Conservation (phyloP, 2,888 invertebrate species). For the Tridacna gigas region DNA sequence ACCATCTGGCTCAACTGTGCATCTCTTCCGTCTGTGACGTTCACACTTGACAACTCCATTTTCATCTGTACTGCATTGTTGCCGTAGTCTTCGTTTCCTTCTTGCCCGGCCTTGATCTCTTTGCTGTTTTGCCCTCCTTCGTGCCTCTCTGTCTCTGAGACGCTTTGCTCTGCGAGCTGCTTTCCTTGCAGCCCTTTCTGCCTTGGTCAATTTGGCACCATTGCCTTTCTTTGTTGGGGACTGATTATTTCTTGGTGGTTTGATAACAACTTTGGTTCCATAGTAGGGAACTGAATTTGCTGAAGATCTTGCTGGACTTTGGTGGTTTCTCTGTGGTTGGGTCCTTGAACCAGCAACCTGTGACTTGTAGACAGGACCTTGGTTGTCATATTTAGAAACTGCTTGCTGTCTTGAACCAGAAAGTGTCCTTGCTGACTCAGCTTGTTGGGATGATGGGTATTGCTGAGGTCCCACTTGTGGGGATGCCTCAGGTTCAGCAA, state of each 20-base stretch:
- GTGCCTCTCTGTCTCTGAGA: constrained; percentile 30
- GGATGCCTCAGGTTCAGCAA: neutral
- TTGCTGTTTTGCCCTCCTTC: constrained; percentile 24
- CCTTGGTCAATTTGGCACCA: constrained; percentile 6
- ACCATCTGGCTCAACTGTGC: constrained; percentile 42
- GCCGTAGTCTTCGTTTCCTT: constrained; percentile 55
- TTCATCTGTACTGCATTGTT: constrained; percentile 38
- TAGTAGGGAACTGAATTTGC: neutral
- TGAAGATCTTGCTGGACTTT: constrained; percentile 2
- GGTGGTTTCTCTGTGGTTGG: neutral
- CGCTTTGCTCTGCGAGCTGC: constrained; percentile 48
- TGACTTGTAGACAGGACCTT: neutral
- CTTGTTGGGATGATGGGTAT: neutral
- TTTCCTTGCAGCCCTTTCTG: constrained; percentile 46
- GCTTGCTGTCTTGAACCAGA: constrained; percentile 4
- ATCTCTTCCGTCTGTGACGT: constrained; percentile 31
- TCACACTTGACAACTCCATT: constrained; percentile 50
- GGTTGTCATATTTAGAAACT: constrained; percentile 15
- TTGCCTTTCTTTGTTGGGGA: neutral
- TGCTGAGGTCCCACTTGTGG: neutral
- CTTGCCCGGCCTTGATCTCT: constrained; percentile 44
- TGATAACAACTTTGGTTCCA: constrained; percentile 44
- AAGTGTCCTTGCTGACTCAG: neutral
- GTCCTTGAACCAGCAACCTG: neutral
- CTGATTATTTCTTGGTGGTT: constrained; percentile 30